Conservation (phyloP, 2,113 vertebrate species). For the Crotalus tigris region DNA sequence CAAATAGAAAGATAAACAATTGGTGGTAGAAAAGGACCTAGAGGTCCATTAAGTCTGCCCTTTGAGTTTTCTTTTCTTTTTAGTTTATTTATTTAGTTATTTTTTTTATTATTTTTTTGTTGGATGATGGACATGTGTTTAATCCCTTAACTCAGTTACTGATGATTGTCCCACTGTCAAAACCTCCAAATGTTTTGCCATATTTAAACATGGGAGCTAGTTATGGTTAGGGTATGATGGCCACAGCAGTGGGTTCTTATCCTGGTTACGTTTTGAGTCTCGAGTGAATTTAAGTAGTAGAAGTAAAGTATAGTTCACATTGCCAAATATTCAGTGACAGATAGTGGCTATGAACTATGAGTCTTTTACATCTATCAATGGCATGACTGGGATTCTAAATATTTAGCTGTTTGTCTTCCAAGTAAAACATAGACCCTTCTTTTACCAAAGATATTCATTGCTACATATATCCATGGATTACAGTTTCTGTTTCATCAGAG, state of each 20-base stretch:
- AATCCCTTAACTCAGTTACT: background rate
- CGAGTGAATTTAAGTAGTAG: background rate
- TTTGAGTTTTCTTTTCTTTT: background rate
- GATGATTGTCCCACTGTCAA: background rate
- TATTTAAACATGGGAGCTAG: background rate
- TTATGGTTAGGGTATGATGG: background rate
- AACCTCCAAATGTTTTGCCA: background rate
- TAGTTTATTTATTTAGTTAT: background rate
- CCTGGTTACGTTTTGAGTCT: background rate
- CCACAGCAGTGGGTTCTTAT: background rate
- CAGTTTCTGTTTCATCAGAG: background rate
- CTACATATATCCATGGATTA: background rate
- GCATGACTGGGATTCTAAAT: background rate
- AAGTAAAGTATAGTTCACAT: background rate
- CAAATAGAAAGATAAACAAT: background rate
- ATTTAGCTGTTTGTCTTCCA: background rate
- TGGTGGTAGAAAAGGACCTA: background rate
- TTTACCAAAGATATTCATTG: background rate
- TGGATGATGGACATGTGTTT: background rate
- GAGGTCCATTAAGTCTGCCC: background rate
- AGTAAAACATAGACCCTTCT: background rate
- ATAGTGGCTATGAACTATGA: too few species aligned
- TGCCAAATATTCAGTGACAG: background rate
- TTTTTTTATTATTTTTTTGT: background rate
- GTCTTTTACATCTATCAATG: background rate